These are phyloP conservation scores for Cheilosia urbana DNA, from an alignment of 2,888 invertebrate genomes.

Conservation along the genomic window DNA sequence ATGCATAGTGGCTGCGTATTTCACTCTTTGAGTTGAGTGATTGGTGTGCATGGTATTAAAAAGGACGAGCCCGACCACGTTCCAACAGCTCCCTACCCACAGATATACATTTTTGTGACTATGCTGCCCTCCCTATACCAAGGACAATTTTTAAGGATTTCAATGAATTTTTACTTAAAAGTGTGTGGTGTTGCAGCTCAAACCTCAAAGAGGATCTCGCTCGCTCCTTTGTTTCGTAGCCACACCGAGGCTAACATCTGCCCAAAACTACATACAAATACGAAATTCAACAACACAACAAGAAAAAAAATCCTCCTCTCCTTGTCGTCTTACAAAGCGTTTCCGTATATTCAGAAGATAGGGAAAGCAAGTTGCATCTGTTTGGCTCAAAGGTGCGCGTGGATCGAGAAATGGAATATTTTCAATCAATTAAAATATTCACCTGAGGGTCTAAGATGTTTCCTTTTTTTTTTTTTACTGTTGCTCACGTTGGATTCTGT, in stretches of 20 bases:
- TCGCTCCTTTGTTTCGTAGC: conserved; percentile 39
- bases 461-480: conserved; percentile 9
- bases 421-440: conserved; percentile 76
- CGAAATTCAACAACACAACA: not conserved
- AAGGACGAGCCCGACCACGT: conserved; percentile 63
- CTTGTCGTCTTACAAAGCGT: conserved; percentile 63
- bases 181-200: conserved; percentile 53
- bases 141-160: conserved; percentile 74
- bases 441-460: conserved; percentile 63
- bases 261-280: conserved; percentile 61
- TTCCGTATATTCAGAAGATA: conserved; percentile 73
- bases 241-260: conserved; percentile 64
- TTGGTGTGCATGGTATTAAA: conserved; percentile 60
- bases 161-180: conserved; percentile 29
- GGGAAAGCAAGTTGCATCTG: conserved; percentile 74
- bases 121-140: conserved; percentile 34
- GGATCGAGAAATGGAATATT: conserved; percentile 71
- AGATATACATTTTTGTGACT: not conserved
- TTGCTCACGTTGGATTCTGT: not conserved
- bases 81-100: conserved; percentile 15
- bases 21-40: conserved; percentile 58
- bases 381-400: conserved; percentile 75
- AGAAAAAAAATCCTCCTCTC: conserved; percentile 51
- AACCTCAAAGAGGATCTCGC: conserved; percentile 37
- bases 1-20: conserved; percentile 17